Conservation (phyloP, 2,888 invertebrate species). For the Athrips mouffetella region DNA sequence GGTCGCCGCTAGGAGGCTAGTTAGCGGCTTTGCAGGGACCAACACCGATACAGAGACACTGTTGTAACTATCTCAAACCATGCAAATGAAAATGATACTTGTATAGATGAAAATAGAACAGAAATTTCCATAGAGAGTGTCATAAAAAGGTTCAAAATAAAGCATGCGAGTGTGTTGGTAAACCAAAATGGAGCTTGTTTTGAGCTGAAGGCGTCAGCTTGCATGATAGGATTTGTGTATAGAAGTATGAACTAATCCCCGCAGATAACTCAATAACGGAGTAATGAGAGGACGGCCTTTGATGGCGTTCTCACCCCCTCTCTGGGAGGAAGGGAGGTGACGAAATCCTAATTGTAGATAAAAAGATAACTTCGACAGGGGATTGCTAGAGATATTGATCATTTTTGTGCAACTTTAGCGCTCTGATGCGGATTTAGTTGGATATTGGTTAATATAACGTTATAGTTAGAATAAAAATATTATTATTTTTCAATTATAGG, state of each 20-base stretch:
- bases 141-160: slow-evolving; percentile 28
- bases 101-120: slow-evolving; percentile 22
- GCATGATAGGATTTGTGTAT: slow-evolving; percentile 78
- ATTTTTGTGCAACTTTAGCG: slow-evolving; percentile 6
- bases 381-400: slow-evolving; percentile 16
- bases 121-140: slow-evolving; percentile 24
- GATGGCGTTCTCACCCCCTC: slow-evolving; percentile 43
- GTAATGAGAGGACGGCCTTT: slow-evolving; percentile 75
- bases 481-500: no score
- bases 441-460: no score
- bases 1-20: slow-evolving; percentile 67
- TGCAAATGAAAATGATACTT: slow-evolving; percentile 26
- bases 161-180: slow-evolving; percentile 52
- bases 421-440: slow-evolving; percentile 3
- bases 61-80: slow-evolving; percentile 30
- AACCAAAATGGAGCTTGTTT: slow-evolving; percentile 73
- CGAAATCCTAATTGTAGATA: slow-evolving; percentile 78
- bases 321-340: slow-evolving; percentile 53
- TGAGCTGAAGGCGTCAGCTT: slow-evolving; percentile 76
- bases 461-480: no score
- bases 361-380: slow-evolving; percentile 71
- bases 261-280: slow-evolving; percentile 77
- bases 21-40: slow-evolving; percentile 58
- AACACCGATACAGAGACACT: slow-evolving; percentile 34
- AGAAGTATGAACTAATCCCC: slow-evolving; percentile 77